Conservation (phyloP, 2,888 invertebrate genomes). For the Drosophila affinis region DNA sequence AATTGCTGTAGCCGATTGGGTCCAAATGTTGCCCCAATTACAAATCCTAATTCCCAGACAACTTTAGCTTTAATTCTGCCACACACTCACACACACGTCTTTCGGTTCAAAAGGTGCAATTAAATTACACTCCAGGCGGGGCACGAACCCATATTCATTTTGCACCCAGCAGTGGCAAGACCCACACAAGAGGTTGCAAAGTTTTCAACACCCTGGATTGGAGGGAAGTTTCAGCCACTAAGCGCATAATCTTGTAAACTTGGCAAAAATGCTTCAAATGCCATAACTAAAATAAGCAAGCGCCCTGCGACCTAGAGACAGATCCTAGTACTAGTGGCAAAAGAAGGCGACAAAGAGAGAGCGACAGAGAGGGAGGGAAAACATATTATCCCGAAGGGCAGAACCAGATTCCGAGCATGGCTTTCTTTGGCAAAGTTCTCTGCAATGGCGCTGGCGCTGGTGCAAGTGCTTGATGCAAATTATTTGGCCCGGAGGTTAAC, state of each 20-base stretch:
- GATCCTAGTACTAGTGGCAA: neutral
- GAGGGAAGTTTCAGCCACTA: conserved; percentile 64
- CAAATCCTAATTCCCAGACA: neutral
- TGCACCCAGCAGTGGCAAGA: conserved; percentile 43
- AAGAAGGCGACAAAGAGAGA: neutral
- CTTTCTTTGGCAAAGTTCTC: conserved; percentile 44
- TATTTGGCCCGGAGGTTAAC: conserved; percentile 79
- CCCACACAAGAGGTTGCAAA: conserved; percentile 31
- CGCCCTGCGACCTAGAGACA: conserved; percentile 15
- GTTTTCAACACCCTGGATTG: conserved; percentile 48
- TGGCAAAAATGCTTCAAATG: conserved; percentile 73
- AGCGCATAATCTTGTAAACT: conserved; percentile 79
- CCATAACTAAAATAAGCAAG: conserved; percentile 77
- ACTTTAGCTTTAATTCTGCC: neutral
- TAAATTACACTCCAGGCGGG: conserved; percentile 63
- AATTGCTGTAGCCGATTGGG: conserved; percentile 5
- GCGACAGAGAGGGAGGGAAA: neutral
- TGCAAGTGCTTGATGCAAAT: conserved; percentile 79
- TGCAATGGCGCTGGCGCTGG: conserved; percentile 42
- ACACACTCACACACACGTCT: neutral
- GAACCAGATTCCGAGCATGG: conserved; percentile 60
- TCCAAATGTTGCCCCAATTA: conserved; percentile 13
- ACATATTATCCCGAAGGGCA: conserved; percentile 57
- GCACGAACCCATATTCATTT: conserved; percentile 27
- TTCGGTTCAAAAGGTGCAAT: conserved; percentile 38